Evolutionary conservation across 2,797 vertebrate genomes (phyloP), one percentile per base, ranked within the genome.

Genomic region (Sternarchorhynchus goeldii): DNA sequence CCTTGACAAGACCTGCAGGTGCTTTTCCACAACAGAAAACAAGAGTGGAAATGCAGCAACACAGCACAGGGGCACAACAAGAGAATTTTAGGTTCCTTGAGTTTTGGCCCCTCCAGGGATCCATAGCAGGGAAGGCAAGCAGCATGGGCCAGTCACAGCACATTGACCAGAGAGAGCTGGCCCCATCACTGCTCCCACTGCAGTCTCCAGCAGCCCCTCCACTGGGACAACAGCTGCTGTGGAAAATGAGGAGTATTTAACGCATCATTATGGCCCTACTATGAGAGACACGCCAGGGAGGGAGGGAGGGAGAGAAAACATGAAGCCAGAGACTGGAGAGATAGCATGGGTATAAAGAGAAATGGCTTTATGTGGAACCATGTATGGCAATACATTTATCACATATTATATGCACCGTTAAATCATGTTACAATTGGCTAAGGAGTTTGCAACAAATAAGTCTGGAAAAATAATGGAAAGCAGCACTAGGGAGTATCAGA

Each of bases 201-300:
- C 58, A 6, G 29, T 65, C 59, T 41, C 20, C 75, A 56, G 60
- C 65, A 60, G 14, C 63, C 59, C 76, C 18, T 81, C 81, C 79
- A 64, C 81, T 80, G 83, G 77, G 81, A 84, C 63, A 76, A 82
- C 83, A 82, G 81, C 83, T 80, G 82, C 80, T 60, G 68, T 56
- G 71, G 59, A 77, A 83, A 83, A 83, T 67, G 80, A 82, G 84
- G 25, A 74, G 78, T 83, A 88, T 89, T 89, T 87, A 88, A 87
- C 82, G 85, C 85, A 81, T 88, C 79, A 81, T 88, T 86, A 88
- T 85, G 68, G 79, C 71, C 73, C 78, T 76, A 70, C 58, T 34
- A 70, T 62, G 66, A 77, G 75, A 50, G 59, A 55, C 79, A 77
- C 76, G 76, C 73, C 59, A 75, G 74, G 85, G 81, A 76, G 55